Conservation (phyloP, 2,113 vertebrate genomes). For the Hyperopisus bebe region DNA sequence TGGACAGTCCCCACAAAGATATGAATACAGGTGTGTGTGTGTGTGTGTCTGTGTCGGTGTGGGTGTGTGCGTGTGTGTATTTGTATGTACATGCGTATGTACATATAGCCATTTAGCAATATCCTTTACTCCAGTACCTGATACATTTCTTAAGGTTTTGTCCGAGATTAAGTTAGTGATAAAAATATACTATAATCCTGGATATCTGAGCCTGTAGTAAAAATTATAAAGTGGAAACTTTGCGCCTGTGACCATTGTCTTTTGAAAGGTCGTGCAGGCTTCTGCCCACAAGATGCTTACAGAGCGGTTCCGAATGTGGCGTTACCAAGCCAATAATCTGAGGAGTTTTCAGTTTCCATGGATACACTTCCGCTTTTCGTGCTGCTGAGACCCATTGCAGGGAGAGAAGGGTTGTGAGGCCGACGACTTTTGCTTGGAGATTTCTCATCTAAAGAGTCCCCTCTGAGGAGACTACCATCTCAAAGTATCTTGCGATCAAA, state of each 20-base stretch:
- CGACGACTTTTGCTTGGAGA: constrained; percentile 13
- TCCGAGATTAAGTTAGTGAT: neutral
- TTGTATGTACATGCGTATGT: neutral
- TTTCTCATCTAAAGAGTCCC: constrained; percentile 9
- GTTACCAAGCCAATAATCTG: constrained; percentile 33
- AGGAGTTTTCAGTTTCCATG: constrained; percentile 45
- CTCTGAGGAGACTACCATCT: constrained; percentile 19
- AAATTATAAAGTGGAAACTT: neutral
- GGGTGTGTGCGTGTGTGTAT: neutral
- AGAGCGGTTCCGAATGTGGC: constrained; percentile 18
- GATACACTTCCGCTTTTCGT: constrained; percentile 37
- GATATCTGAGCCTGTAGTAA: neutral
- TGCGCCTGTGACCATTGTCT: neutral
- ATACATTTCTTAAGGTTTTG: neutral
- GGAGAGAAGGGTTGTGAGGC: constrained; percentile 22
- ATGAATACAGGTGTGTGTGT: no score
- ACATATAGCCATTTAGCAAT: neutral
- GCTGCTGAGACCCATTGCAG: constrained; percentile 28
- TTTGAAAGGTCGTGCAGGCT: neutral
- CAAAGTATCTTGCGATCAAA: constrained; percentile 18
- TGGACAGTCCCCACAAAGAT: no score
- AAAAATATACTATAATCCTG: neutral
- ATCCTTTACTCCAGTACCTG: neutral
- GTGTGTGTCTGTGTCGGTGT: neutral
- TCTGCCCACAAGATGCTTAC: neutral